phyloP scores from a whole-genome alignment of 2,113 vertebrate genomes.

The Rafetus swinhoei region DNA sequence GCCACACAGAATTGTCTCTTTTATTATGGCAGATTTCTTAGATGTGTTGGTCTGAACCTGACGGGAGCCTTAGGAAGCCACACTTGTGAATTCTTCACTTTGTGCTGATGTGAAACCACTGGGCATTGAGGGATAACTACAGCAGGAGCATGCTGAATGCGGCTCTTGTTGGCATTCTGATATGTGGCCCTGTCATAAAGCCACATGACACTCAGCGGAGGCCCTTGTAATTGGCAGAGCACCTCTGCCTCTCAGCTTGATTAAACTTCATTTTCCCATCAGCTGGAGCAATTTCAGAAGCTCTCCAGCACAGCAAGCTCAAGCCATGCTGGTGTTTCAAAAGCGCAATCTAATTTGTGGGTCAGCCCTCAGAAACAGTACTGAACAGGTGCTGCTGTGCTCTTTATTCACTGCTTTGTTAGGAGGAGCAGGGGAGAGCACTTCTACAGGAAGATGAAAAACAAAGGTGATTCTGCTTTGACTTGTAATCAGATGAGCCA shows the following conservation, averaged over 20 bases:
- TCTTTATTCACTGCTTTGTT: neutral
- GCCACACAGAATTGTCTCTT: neutral
- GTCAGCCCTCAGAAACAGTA: neutral
- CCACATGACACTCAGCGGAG: rapidly evolving
- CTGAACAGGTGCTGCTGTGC: neutral
- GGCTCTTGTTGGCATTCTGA: neutral
- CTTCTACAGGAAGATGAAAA: neutral
- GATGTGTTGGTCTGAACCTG: neutral
- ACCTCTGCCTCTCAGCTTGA: neutral
- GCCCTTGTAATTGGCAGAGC: rapidly evolving
- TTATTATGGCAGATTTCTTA: rapidly evolving
- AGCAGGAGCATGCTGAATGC: neutral
- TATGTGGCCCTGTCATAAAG: neutral
- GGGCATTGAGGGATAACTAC: rapidly evolving
- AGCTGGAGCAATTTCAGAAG: neutral
- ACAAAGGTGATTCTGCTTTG: neutral
- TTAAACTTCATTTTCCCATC: neutral
- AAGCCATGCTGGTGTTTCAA: neutral
- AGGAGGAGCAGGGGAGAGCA: neutral
- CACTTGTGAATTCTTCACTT: neutral
- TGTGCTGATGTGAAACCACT: neutral
- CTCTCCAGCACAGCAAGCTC: neutral
- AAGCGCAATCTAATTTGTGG: neutral
- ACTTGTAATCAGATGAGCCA: neutral
- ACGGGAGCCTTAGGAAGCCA: neutral